Evolutionary conservation across 1,140 invertebrate species (phyloP), one percentile per base, ranked within the genome.

Genomic region (Euwallacea fornicatus): DNA sequence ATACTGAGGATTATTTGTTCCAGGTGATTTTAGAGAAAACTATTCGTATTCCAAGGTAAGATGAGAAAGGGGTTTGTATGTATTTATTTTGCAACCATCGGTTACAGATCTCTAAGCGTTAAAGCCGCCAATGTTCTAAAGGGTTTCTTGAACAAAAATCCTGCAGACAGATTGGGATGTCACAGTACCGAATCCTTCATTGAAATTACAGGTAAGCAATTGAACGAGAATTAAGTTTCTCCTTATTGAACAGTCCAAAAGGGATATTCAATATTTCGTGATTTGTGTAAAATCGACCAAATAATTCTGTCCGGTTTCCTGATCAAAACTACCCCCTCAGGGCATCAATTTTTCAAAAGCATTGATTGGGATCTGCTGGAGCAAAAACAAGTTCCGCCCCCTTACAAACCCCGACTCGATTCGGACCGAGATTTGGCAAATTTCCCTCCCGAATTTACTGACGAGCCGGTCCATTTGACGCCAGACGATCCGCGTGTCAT

Each of bases 121-220:
- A 97, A 98, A 83, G 98, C 98, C 10, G 94, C 95, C 9, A 95
- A 93, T 15, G 94, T 99, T 55, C 88, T 99, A 11, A 99, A 98
- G 86, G 97, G 97, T 72, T 99, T 99, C 85, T 89, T 99, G n/a
- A 98, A 98, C 83, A 99, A 99, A 86, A 97, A 96, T 84, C 98
- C 98, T 6, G 87, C 85, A 13, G 96, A 99, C 81, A 87, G 98
- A 68, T 84, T 99, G 64, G 98, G 98, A 60, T 99, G 97, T 81
- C 91, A 94, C 79, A 87, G 89, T 54, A 92, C 95, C 71, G 89
- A 89, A 44, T 95, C 94, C 43, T 98, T 99, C 82, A 81, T 88
- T 42, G 97, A 99, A 79, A 99, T 99, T 78, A 90, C 93, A 73
- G 88, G 65, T 66, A 55, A 50, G 46, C 21, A 33, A 33, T 33